These are phyloP conservation scores for Taeniopygia guttata DNA, from an alignment of 2,797 vertebrate species.

Conservation along the genomic window DNA sequence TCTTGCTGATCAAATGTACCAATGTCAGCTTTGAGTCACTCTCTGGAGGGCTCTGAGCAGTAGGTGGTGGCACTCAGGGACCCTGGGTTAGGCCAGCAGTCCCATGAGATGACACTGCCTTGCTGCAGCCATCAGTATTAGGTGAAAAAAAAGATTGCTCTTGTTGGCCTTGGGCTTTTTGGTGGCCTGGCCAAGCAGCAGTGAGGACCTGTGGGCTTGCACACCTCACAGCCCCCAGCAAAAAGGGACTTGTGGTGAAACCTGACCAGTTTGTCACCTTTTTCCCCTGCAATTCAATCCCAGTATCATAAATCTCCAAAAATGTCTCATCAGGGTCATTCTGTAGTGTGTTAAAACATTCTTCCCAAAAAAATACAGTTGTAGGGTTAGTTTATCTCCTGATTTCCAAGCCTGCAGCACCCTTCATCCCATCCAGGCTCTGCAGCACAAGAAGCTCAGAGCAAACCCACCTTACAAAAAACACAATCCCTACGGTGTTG, in stretches of 20 bases:
- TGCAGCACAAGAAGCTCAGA: not conserved
- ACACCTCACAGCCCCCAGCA: not conserved
- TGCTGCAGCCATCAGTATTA: not conserved
- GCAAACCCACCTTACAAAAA: not conserved
- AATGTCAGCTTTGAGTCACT: not conserved
- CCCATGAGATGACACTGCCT: not conserved
- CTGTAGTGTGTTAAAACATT: not conserved
- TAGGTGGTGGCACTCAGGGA: not conserved
- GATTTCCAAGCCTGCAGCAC: not conserved
- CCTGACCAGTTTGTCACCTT: not conserved
- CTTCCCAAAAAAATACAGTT: not conserved
- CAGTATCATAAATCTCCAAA: not conserved
- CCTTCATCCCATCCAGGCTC: not conserved
- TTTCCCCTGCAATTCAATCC: not conserved
- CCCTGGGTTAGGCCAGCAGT: not conserved
- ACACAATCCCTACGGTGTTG: accelerated
- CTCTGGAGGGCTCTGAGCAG: not conserved
- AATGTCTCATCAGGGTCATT: not conserved
- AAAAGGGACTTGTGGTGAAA: not conserved
- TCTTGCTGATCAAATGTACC: not conserved
- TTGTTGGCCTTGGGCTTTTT: not conserved
- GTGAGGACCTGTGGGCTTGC: not conserved
- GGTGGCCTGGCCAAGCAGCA: not conserved
- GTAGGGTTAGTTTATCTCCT: not conserved
- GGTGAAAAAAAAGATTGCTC: not conserved